Evolutionary conservation across 1,140 invertebrate genomes (phyloP), one percentile per base, ranked within the genome.

Genomic region (Ptiloglossa arizonensis): DNA sequence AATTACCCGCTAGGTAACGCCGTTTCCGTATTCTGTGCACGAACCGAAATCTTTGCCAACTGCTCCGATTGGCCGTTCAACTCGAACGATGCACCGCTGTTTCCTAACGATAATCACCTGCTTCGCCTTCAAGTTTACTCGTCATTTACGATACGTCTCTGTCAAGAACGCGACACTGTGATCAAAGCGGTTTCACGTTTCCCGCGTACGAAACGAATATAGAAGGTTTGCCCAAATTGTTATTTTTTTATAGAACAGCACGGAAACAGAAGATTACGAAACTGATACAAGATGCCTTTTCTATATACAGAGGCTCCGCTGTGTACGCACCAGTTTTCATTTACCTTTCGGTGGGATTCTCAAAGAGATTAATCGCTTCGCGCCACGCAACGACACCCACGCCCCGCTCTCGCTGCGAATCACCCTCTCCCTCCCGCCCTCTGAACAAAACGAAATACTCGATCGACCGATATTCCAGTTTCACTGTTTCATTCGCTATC

Each of bases 51-150:
- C 38, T 46, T n/a, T 44, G 52, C 38, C 72, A 57, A 68, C 63
- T 5, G 41, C 63, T 74, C 52, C 38, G 44, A 74, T 74, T 56
- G 67, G 9, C 24, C n/a, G 9, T 4, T 59, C 56, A 29, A 38
- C 11, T 38, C 24, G 24, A 44, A 70, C 13, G 35, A 29, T 29
- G 44, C 24, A 17, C 19, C 24, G 38, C 24, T 0, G 19, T 29
- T n/a, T 27, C 15, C 6, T 22, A n/a, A 41, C n/a, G 9, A 35
- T 2, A n/a, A 32, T 74, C 63, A 52, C 46, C 71, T 9, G 19
- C 71, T 44, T 44, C 35, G 19, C 52, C 24, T 32, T 44, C 15
- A 8, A 13, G 38, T 35, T 48, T 60, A 29, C 29, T 52, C 50
- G 63, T 24, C 22, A 17, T 19, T 29, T 35, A 8, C 9, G 15